phyloP scores from a whole-genome alignment of 1,140 invertebrate genomes.

The Rhopalosiphum maidis region DNA sequence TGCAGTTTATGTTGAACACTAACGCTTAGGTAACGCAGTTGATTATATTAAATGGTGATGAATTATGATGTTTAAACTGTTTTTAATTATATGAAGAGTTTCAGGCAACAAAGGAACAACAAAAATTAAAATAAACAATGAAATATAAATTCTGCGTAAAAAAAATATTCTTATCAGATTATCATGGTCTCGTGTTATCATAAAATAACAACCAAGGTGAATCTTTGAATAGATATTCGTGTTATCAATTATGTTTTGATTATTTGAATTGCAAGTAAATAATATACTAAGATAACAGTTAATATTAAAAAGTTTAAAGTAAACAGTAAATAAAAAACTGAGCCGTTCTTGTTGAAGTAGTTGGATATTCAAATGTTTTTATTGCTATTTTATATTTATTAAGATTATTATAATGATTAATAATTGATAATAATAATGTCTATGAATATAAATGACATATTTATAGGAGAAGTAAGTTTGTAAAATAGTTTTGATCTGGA shows the following conservation, averaged over 20 bases:
- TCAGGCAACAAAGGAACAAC: slow-evolving; percentile 39
- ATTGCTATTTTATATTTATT: not conserved
- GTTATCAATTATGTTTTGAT: not conserved
- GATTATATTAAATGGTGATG: not conserved
- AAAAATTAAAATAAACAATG: slow-evolving; percentile 41
- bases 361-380: not conserved
- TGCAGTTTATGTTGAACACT: not conserved
- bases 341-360: not conserved
- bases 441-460: slow-evolving; percentile 40
- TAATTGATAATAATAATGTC: not conserved
- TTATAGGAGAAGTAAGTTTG: slow-evolving; percentile 56
- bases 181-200: slow-evolving; percentile 41
- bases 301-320: not conserved
- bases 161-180: slow-evolving; percentile 47
- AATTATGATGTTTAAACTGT: not conserved
- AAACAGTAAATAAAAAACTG: not conserved
- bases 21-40: not conserved
- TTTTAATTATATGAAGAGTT: not conserved
- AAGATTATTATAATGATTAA: not conserved
- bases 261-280: not conserved
- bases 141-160: slow-evolving; percentile 53
- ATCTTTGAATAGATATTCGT: not conserved
- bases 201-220: not conserved
- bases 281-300: not conserved
- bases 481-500: not conserved